These are phyloP conservation scores for Desoria tigrina DNA, from an alignment of 2,888 invertebrate species.

Conservation along the genomic window DNA sequence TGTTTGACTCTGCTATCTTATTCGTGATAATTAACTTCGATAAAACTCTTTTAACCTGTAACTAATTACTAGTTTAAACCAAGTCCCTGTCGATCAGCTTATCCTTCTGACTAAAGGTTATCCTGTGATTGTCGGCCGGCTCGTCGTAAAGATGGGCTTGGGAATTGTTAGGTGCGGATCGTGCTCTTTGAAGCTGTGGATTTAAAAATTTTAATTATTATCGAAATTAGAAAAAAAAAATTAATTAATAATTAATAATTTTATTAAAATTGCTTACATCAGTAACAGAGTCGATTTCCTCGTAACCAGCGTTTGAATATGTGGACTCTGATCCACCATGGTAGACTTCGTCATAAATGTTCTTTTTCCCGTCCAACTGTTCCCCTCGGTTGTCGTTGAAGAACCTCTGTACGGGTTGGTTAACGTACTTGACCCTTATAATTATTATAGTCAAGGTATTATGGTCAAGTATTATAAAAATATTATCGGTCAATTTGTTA, in stretches of 20 bases:
- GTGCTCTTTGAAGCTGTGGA: neutral
- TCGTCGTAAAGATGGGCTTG: slow-evolving; percentile 25
- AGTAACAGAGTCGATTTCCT: slow-evolving; percentile 8
- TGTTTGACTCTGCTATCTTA: no score
- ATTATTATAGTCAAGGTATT: slow-evolving; percentile 10
- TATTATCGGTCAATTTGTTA: no score
- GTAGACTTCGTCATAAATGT: slow-evolving; percentile 48
- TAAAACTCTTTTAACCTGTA: no score
- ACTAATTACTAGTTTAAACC: no score
- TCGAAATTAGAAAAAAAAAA: neutral
- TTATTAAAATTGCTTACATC: slow-evolving; percentile 5
- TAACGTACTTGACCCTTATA: slow-evolving; percentile 49
- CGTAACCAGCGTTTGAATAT: slow-evolving; percentile 23
- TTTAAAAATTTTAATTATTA: neutral
- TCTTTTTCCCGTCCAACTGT: slow-evolving; percentile 37
- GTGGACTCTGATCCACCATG: slow-evolving; percentile 5
- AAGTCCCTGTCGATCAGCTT: slow-evolving; percentile 23
- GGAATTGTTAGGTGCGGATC: slow-evolving; percentile 12
- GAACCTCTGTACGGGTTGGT: slow-evolving; percentile 46
- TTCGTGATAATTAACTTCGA: no score
- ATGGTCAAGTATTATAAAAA: no score
- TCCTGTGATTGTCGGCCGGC: slow-evolving; percentile 36
- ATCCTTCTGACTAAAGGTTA: slow-evolving; percentile 40
- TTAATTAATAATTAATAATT: slow-evolving; percentile 5
- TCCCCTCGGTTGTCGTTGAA: slow-evolving; percentile 33